Conservation (phyloP, 2,113 vertebrate species). For the Theristicus caerulescens region DNA sequence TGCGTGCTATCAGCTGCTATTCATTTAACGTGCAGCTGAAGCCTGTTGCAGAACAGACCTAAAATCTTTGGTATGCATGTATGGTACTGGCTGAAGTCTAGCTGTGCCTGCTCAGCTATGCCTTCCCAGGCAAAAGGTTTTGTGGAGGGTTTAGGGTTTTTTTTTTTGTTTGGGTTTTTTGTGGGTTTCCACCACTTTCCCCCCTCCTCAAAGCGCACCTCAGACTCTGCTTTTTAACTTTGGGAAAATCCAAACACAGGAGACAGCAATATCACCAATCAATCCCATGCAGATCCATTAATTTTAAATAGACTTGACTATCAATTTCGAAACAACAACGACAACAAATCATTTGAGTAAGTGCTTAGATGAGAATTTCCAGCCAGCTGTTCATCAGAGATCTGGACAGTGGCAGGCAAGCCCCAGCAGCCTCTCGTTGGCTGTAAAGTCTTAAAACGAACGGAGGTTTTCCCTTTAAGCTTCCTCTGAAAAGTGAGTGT, state of each 20-base stretch:
- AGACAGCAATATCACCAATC: not conserved
- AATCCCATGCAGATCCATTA: not conserved
- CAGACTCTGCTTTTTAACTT: not conserved
- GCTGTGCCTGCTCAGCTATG: not conserved
- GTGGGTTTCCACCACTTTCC: not conserved
- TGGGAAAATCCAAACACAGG: not conserved
- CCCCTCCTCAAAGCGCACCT: not conserved
- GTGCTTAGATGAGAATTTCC: slow-evolving; percentile 16
- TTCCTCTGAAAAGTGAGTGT: not conserved
- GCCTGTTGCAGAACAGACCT: slow-evolving; percentile 24
- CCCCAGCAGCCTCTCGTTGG: not conserved
- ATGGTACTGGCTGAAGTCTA: not conserved
- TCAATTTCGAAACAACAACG: not conserved
- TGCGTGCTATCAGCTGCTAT: not conserved
- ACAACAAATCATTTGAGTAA: slow-evolving; percentile 34
- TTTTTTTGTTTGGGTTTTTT: not conserved
- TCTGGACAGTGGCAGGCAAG: slow-evolving; percentile 5
- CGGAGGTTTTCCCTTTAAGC: slow-evolving; percentile 32
- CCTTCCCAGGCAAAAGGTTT: not conserved
- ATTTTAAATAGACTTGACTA: not conserved
- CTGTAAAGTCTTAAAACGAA: not conserved
- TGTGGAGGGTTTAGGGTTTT: not conserved
- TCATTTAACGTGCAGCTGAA: not conserved
- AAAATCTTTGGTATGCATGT: not conserved
- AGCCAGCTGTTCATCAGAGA: slow-evolving; percentile 47